Base-by-base conservation (phyloP, 2,797 vertebrate genomes). In the Percopsis omiscomaycus region DNA sequence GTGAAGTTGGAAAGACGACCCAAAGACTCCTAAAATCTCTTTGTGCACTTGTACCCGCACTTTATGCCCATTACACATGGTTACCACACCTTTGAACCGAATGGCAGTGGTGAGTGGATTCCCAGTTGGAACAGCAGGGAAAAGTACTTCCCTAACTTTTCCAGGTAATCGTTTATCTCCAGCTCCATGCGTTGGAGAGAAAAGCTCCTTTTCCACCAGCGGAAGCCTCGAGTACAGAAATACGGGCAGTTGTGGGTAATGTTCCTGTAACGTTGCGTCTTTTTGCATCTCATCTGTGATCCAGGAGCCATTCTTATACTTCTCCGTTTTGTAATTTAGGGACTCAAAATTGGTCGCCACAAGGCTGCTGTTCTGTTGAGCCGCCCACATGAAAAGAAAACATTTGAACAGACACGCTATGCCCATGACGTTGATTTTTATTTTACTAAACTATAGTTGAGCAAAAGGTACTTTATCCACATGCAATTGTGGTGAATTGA, bases 11-110 rank as follows among this genome's bases (percentile, higher is more conserved):
- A 61, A 60, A 1, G n/a, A 11, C 0, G 28, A 11, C 0, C 61
- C 67, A 0, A 4, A 16, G 0, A 16, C 3, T 13, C 75, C 87
- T 37, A 90, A 9, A 10, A 80, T 0, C 4, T 50, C 59, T 66
- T 50, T 81, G 0, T 68, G 60, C n/a, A 93, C 87, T 59, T 67
- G 68, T 27, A 93, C 88, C 0, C 54, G 73, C 80, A 93, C 86
- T 60, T 79, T 79, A 11, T 37, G 64, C 5, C 1, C 9, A 1
- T 46, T 27, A 44, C 92, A 93, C 44, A 5, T 57, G 2, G 79
- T 79, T 12, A 11, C 68, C 9, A 86, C 11, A 74, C 81, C 27
- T 64, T 51, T 49, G 3, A n/a, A 1, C 5, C 49, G 2, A 9
- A 61, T 67, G 0, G 75, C 16, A 1, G 0, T 47, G 3, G 27